phyloP scores from a whole-genome alignment of 2,797 vertebrate species.

The Microctenopoma steveboyesi region DNA sequence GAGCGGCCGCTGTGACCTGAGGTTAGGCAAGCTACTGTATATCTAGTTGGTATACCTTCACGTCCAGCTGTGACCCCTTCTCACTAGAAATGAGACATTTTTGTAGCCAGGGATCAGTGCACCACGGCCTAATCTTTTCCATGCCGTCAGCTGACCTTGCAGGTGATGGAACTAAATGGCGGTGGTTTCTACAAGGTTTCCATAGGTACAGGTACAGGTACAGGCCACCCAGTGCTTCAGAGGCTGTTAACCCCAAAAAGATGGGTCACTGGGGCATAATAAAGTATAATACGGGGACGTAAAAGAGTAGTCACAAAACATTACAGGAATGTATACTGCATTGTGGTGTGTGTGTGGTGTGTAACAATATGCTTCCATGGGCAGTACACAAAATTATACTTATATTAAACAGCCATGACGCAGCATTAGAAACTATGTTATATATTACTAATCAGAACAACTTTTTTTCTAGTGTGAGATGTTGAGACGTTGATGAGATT shows the following conservation, averaged over 20 bases:
- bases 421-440: not conserved
- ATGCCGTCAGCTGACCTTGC: constrained; percentile 29
- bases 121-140: not conserved
- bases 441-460: constrained; percentile 27
- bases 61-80: not conserved
- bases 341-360: not conserved
- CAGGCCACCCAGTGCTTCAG: not conserved
- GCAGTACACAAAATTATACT: too few relatives aligned
- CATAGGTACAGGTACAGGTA: not conserved
- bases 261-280: constrained; percentile 1
- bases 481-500: constrained; percentile 3
- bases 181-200: constrained; percentile 13
- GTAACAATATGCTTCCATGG: too few relatives aligned
- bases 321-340: constrained; percentile 8
- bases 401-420: not conserved
- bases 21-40: constrained; percentile 11
- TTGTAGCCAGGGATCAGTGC: constrained; percentile 26
- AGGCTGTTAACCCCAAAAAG: constrained; percentile 1
- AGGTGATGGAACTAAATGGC: constrained; percentile 7
- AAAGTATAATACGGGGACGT: constrained; percentile 5
- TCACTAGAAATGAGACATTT: constrained; percentile 26
- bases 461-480: constrained; percentile 21
- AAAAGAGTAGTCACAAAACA: not conserved
- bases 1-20: constrained; percentile 6
- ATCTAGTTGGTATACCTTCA: constrained; percentile 26